Base-by-base conservation (phyloP, 1,140 invertebrate genomes). In the Delia radicum region DNA sequence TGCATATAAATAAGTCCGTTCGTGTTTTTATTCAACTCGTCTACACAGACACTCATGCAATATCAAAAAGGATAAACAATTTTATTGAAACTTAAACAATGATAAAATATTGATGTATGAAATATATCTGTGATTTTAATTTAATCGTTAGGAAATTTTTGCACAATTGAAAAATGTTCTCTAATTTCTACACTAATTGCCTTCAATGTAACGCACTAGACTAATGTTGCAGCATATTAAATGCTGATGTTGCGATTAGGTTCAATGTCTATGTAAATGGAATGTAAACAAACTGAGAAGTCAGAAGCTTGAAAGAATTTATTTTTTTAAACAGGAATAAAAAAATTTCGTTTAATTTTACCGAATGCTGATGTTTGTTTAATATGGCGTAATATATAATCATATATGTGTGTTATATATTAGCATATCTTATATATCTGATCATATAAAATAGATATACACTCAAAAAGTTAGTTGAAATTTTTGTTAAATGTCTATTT, bases 111-210 rank as follows among this genome's bases (percentile, higher is more conserved):
- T 69, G 29, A 33, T 69, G 65, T 26, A 37, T 31, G 31, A 69
- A 69, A 69, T 69, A 63, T 67, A 46, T 67, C 61, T 79, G 79
- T 84, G 83, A 85, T 85, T 84, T 79, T 78, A 79, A 85, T 80
- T 82, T 84, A 85, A 85, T 85, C 81, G 83, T 78, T 78, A 74
- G 79, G 80, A 82, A 82, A 82, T 79, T 81, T 78, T 81, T 78
- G 80, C 79, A 83, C 81, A 85, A 80, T 33, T 69, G n/a, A 33
- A 69, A 69, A 33, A 37, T 69, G 18, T 82, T 81, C 75, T 75
- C 79, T 76, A 79, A 80, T 80, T 81, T 84, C 80, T 80, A 73
- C 79, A 79, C 78, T 84, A 84, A 84, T 84, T 84, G 81, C 78
- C 77, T 74, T 63, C 74, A 78, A 67, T 77, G 79, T 78, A 73